phyloP scores from a whole-genome alignment of 2,888 invertebrate genomes.

The Troglohyphantes excavatus region DNA sequence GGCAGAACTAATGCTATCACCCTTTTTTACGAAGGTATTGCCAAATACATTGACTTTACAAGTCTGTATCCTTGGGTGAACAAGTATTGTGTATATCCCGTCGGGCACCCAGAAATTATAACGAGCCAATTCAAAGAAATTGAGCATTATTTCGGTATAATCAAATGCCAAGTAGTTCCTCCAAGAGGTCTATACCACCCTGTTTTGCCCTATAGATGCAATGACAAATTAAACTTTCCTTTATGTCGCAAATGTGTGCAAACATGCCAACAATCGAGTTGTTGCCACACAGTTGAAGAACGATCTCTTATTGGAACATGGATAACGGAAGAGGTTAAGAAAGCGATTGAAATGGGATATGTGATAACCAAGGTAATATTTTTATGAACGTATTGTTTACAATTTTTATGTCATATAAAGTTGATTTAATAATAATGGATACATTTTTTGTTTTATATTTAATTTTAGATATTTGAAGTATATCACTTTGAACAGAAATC shows the following conservation, averaged over 20 bases:
- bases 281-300: background rate
- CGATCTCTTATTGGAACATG: background rate
- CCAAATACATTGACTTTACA: slow-evolving; percentile 80
- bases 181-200: background rate
- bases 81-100: slow-evolving; percentile 78
- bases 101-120: slow-evolving; percentile 80
- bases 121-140: slow-evolving; percentile 79
- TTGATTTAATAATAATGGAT: no score
- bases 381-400: no score
- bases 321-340: slow-evolving; percentile 79
- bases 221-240: slow-evolving; percentile 7
- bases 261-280: background rate
- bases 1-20: slow-evolving; percentile 15
- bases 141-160: slow-evolving; percentile 50
- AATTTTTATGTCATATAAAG: no score
- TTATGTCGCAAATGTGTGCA: background rate
- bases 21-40: slow-evolving; percentile 79
- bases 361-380: slow-evolving; percentile 15
- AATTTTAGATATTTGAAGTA: no score
- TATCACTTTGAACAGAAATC: no score
- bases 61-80: slow-evolving; percentile 80
- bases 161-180: slow-evolving; percentile 3
- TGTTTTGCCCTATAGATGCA: background rate
- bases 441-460: no score
- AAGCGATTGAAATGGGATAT: slow-evolving; percentile 80